These are phyloP conservation scores for Halictus quadricinctus DNA, from an alignment of 2,888 invertebrate species.

Conservation along the genomic window DNA sequence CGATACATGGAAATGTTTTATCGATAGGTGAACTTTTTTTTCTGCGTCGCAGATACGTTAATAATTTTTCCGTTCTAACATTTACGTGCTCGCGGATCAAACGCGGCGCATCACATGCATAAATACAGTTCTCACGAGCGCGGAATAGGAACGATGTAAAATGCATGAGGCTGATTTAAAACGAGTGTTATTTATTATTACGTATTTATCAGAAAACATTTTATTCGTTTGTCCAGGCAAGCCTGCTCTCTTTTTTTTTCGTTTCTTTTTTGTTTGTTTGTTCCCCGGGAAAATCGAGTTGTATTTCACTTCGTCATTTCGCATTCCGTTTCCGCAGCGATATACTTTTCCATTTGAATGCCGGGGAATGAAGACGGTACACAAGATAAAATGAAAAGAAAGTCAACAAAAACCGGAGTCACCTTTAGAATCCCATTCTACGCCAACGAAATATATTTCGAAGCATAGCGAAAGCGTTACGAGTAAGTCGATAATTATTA, in stretches of 20 bases:
- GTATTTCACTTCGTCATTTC: background rate
- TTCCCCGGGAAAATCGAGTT: no score
- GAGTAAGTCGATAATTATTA: background rate
- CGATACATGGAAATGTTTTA: no score
- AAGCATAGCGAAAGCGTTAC: background rate
- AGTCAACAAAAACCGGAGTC: background rate
- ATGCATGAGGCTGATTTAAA: conserved; percentile 8
- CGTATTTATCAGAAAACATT: conserved; percentile 18
- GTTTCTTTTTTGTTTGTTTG: no score
- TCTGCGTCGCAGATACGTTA: background rate
- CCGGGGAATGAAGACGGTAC: background rate
- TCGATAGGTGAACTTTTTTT: no score
- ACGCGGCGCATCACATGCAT: background rate
- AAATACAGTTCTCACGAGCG: background rate
- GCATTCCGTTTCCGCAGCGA: background rate
- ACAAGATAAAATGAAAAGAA: background rate
- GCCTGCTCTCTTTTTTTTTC: background rate
- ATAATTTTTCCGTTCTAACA: background rate
- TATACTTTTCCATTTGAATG: conserved; percentile 7
- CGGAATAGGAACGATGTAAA: background rate
- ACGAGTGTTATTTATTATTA: background rate
- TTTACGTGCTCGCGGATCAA: background rate
- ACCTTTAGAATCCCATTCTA: background rate
- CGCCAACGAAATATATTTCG: background rate
- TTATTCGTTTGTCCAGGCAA: background rate